phyloP scores from a whole-genome alignment of 2,113 vertebrate genomes.

The Terrapene triunguis region DNA sequence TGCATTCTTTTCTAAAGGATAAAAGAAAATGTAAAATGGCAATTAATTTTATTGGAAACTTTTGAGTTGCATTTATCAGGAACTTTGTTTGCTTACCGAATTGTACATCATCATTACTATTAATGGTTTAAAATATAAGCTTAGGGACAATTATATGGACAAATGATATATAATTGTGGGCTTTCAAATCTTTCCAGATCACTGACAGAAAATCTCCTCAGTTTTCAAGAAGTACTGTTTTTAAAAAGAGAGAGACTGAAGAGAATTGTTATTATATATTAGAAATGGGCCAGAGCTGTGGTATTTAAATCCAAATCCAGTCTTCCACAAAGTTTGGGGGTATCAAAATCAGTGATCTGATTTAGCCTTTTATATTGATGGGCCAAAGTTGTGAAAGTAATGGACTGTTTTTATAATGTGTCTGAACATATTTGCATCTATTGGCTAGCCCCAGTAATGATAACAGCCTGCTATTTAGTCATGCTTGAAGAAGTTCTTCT shows the following conservation, averaged over 20 bases:
- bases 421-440: not conserved
- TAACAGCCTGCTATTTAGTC: not conserved
- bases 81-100: not conserved
- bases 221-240: not conserved
- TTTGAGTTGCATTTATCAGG: not conserved
- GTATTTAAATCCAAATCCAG: not conserved
- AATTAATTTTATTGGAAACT: conserved; percentile 9
- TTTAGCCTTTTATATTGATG: not conserved
- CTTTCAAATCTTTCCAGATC: not conserved
- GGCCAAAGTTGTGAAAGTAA: not conserved
- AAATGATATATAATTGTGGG: no score
- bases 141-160: not conserved
- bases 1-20: not conserved
- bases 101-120: not conserved
- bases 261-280: not conserved
- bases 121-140: rapidly evolving
- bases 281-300: not conserved
- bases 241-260: not conserved
- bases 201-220: not conserved
- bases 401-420: not conserved
- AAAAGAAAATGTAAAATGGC: not conserved
- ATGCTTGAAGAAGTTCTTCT: not conserved
- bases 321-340: not conserved
- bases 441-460: not conserved
- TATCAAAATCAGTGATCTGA: not conserved